Percentiles rank a stretch among this genome's conserved stretches.
Evolutionary conservation across 2,797 vertebrate species (phyloP).

Genomic region (Esox masquinongy): DNA sequence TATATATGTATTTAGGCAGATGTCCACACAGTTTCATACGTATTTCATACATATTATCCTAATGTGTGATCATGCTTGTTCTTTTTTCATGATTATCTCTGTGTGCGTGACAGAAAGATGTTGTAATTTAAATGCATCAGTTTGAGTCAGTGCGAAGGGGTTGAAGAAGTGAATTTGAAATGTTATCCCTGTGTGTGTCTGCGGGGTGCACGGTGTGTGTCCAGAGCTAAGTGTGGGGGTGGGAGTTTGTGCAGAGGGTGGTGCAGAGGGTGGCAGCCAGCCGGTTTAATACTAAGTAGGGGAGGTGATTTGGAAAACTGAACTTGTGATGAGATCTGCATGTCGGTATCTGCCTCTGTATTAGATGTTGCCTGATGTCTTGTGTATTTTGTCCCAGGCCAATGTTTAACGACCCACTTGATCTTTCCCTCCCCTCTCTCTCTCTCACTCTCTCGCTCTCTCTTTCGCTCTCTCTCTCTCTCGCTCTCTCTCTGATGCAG

Average conservation of each 20-base stretch:
- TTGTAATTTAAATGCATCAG: conserved; percentile 60
- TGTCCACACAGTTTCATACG: background rate
- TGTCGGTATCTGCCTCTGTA: conserved; percentile 8
- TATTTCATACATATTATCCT: background rate
- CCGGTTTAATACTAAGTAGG: background rate
- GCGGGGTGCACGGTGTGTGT: conserved; percentile 46
- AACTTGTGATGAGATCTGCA: background rate
- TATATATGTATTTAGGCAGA: conserved; percentile 11
- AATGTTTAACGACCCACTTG: background rate
- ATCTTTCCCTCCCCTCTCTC: conserved; percentile 15
- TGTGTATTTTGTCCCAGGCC: background rate
- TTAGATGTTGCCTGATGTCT: background rate
- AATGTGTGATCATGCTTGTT: background rate
- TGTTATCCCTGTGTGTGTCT: conserved; percentile 27
- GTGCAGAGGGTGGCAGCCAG: conserved; percentile 16
- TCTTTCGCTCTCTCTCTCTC: conserved; percentile 27
- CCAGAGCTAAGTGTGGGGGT: conserved; percentile 44
- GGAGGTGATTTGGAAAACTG: background rate
- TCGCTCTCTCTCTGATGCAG: conserved; percentile 50
- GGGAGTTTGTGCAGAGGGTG: conserved; percentile 44
- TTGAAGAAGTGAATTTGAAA: conserved; percentile 41
- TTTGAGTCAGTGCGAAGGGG: conserved; percentile 66
- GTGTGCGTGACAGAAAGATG: conserved; percentile 24
- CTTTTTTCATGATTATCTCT: too few species aligned
- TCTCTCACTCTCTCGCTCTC: conserved; percentile 26